Evolutionary conservation across 2,888 invertebrate species (phyloP), one percentile per base, ranked within the genome.

Genomic region (Galerucella calmariensis): DNA sequence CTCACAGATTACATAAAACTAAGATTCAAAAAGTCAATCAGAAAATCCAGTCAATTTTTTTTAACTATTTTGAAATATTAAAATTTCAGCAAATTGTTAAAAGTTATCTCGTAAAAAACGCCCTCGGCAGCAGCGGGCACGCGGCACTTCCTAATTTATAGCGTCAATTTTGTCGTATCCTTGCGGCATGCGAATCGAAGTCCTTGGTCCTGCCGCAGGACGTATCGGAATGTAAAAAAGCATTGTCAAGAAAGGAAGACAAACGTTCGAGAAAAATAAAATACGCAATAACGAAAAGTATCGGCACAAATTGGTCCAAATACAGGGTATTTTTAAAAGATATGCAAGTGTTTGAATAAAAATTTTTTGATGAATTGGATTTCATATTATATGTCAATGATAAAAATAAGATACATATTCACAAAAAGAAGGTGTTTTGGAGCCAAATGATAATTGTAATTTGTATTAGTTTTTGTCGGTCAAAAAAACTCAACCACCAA

Each of bases 171-270:
- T 59, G 59, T 20, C 59, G 59, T 20, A 59, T 59, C 59, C 59
- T 59, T 59, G 59, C 59, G 59, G 59, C 59, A 59, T 59, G 59
- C 59, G 59, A 59, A 73, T 70, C 46, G 70, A 70, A 67, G 51
- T 67, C 67, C 61, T 62, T 46, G 59, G 70, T 62, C 73, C 67
- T 72, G 73, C 69, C 79, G 80, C 79, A 80, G 81, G 81, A 81
- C 81, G 70, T 82, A 82, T 80, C 80, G 80, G 81, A 81, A 83
- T 81, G 82, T 81, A 81, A 82, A 82, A 78, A 79, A 79, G 79
- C 77, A 67, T 70, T 65, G 66, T 71, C 63, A 67, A 70, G 59
- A 58, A 62, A n/a, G n/a, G 48, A 12, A 51, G 62, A 53, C 59
- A 59, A 59, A 20, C 59, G 59, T 27, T 27, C 20, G 24, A 35